A percentile compares a stretch with the other conserved stretches of the same genome.
Conservation (phyloP, 2,797 vertebrate genomes). For the Moxostoma hubbsi region DNA sequence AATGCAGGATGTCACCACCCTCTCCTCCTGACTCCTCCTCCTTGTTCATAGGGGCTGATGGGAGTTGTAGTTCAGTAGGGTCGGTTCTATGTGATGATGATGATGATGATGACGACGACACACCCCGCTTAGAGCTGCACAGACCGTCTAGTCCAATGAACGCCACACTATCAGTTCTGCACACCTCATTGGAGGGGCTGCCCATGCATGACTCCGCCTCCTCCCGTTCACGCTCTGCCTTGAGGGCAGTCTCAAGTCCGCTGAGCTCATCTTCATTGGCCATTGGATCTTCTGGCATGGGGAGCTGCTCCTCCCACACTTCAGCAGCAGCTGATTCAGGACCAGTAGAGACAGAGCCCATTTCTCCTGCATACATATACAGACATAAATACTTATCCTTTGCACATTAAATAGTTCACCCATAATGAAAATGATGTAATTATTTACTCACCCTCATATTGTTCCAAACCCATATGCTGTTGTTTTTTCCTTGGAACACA, state of each 20-base stretch:
- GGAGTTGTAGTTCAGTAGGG: conserved; percentile 72
- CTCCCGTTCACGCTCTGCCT: conserved; percentile 74
- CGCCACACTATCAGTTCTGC: conserved; percentile 53
- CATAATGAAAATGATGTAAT: background rate
- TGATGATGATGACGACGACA: background rate
- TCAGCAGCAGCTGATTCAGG: conserved; percentile 52
- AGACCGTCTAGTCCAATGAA: conserved; percentile 83
- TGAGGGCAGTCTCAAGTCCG: conserved; percentile 76
- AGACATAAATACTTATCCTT: background rate
- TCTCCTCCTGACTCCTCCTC: conserved; percentile 50
- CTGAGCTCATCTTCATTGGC: conserved; percentile 76
- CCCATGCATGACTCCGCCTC: conserved; percentile 55
- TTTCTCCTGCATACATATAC: conserved; percentile 55
- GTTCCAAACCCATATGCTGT: background rate
- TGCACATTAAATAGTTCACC: background rate
- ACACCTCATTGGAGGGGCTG: conserved; percentile 30
- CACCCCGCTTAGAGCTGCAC: conserved; percentile 73
- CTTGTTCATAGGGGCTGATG: conserved; percentile 72
- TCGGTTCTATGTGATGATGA: conserved; percentile 58
- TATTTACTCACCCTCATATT: background rate
- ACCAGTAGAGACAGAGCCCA: conserved; percentile 61
- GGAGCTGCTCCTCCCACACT: conserved; percentile 70
- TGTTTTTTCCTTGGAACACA: background rate
- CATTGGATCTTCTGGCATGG: conserved; percentile 64
- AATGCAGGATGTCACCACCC: conserved; percentile 71